A percentile compares a stretch with the other conserved stretches of the same genome.
Evolutionary conservation across 2,797 vertebrate genomes (phyloP).

Genomic region (Chloroceryle amazona): DNA sequence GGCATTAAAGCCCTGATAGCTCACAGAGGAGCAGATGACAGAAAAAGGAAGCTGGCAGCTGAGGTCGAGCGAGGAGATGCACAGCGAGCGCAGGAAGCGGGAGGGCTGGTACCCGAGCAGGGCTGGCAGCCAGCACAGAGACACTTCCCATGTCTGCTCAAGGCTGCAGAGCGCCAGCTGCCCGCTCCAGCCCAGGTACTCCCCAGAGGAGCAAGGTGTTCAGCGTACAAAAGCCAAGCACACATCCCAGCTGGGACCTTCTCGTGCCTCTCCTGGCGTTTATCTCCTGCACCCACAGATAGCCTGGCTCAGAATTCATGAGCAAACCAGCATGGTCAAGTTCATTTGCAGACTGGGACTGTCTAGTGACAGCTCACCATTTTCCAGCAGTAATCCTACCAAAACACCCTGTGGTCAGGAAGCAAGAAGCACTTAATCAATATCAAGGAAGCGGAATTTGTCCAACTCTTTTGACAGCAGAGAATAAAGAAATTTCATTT

Average conservation of each 20-base stretch:
- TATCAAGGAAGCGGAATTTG: background rate
- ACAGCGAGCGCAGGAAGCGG: rapidly evolving
- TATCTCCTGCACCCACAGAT: background rate
- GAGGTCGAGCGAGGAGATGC: background rate
- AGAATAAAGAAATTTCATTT: background rate
- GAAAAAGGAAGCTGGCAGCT: background rate
- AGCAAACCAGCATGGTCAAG: background rate
- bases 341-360: background rate
- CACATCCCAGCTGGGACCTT: background rate
- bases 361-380: background rate
- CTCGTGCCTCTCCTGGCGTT: background rate
- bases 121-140: background rate
- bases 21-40: background rate
- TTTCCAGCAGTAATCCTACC: background rate
- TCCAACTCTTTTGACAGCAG: background rate
- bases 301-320: background rate
- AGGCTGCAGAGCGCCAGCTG: background rate
- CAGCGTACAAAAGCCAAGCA: background rate
- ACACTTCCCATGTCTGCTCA: rapidly evolving
- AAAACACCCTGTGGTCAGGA: rapidly evolving
- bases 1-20: no score
- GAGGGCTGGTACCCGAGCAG: background rate
- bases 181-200: background rate
- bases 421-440: rapidly evolving
- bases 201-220: background rate